Percentiles rank a stretch among this genome's conserved stretches.
phyloP scores from a whole-genome alignment of 2,888 invertebrate species.

The Scaptomyza cyrtandrae region DNA sequence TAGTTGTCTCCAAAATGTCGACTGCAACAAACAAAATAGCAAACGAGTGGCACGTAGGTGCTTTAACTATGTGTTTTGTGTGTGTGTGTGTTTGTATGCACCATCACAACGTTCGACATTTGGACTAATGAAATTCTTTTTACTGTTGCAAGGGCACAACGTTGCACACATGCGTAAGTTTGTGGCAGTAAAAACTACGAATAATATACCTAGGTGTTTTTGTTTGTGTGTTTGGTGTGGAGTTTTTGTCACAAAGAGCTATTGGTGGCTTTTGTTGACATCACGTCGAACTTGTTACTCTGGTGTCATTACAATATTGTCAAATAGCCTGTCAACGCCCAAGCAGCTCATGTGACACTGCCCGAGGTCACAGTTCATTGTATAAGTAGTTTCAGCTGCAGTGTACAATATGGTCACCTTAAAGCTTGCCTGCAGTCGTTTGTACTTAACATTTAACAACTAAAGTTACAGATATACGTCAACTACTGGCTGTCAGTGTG shows the following conservation, averaged over 20 bases:
- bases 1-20: conserved; percentile 25
- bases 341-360: conserved; percentile 34
- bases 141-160: conserved; percentile 9
- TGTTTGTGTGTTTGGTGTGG: conserved; percentile 6
- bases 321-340: conserved; percentile 31
- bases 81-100: conserved; percentile 14
- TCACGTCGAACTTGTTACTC: conserved; percentile 69
- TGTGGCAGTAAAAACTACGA: conserved; percentile 2
- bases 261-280: conserved; percentile 65
- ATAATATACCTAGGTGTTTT: not conserved
- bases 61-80: conserved; percentile 10
- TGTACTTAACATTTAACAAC: conserved; percentile 6
- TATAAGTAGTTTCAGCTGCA: conserved; percentile 12
- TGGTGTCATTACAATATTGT: conserved; percentile 62
- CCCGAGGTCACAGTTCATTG: conserved; percentile 44
- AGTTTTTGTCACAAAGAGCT: conserved; percentile 14
- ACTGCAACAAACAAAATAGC: conserved; percentile 16
- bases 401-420: conserved; percentile 17
- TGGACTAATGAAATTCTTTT: conserved; percentile 68
- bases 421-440: conserved; percentile 12
- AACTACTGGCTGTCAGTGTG: conserved; percentile 15
- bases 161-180: conserved; percentile 27
- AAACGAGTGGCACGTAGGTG: conserved; percentile 15
- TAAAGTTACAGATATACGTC: not conserved
- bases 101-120: conserved; percentile 67